These are phyloP conservation scores for Hypena proboscidalis DNA, from an alignment of 2,888 invertebrate species.

Conservation along the genomic window DNA sequence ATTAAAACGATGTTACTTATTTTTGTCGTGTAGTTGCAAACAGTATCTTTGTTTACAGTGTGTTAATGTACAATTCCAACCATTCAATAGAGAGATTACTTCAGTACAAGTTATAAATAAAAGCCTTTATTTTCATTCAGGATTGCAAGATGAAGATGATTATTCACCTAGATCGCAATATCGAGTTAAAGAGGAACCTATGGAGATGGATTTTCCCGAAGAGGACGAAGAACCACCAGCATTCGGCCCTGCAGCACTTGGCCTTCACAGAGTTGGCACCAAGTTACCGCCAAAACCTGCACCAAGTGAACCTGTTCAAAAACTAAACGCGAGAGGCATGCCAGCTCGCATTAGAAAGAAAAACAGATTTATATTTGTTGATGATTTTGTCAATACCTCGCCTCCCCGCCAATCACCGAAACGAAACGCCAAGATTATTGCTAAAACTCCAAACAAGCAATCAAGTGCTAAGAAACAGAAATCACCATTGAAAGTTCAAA, in stretches of 20 bases:
- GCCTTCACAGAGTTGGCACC: conserved; percentile 92
- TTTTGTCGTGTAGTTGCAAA: conserved; percentile 9
- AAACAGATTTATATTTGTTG: conserved; percentile 95
- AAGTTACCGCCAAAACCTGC: conserved; percentile 89
- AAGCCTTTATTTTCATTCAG: conserved; percentile 53
- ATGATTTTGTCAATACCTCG: conserved; percentile 92
- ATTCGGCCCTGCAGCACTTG: conserved; percentile 92
- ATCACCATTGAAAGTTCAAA: conserved; percentile 83
- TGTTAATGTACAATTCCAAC: conserved; percentile 4
- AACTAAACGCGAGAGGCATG: conserved; percentile 94
- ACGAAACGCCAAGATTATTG: conserved; percentile 86
- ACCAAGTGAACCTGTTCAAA: conserved; percentile 91
- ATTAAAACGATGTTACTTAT: conserved; percentile 30
- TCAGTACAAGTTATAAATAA: conserved; percentile 23
- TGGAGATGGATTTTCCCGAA: conserved; percentile 87
- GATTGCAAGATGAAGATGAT: conserved; percentile 62
- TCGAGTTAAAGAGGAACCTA: conserved; percentile 84
- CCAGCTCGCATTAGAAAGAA: conserved; percentile 96
- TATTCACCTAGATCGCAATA: conserved; percentile 58
- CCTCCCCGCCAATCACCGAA: conserved; percentile 91
- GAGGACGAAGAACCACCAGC: conserved; percentile 89
- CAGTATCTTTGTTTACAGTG: conserved; percentile 1
- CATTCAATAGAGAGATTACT: conserved; percentile 8
- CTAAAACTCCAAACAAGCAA: conserved; percentile 73
- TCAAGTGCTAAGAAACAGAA: conserved; percentile 78